phyloP scores from a whole-genome alignment of 2,113 vertebrate species.

The Pimephales promelas region DNA sequence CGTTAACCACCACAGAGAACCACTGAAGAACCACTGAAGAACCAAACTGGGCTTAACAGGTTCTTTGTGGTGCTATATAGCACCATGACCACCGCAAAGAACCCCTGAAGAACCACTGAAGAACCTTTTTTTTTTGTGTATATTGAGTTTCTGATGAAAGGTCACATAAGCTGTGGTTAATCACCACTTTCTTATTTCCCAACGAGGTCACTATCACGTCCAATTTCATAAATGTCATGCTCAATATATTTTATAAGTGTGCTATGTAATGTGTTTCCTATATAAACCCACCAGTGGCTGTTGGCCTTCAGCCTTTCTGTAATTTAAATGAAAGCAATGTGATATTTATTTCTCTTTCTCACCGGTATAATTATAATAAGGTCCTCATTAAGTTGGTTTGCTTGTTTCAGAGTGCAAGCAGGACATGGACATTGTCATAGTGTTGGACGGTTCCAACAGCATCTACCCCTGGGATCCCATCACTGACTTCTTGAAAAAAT shows the following conservation, averaged over 20 bases:
- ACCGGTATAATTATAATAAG: neutral
- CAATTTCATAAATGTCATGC: neutral
- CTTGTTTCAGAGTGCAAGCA: conserved; percentile 83
- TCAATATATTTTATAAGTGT: neutral
- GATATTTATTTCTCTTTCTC: neutral
- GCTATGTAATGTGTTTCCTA: neutral
- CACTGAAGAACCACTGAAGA: too few species aligned
- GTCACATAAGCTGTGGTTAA: neutral
- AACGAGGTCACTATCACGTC: neutral
- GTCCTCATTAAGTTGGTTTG: neutral
- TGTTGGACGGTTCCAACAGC: conserved; percentile 96
- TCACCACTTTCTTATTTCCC: neutral
- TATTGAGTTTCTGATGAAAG: neutral
- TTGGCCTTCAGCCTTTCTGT: neutral
- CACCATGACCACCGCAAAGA: too few species aligned
- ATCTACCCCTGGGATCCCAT: conserved; percentile 93
- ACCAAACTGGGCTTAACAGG: too few species aligned
- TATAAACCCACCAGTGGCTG: neutral
- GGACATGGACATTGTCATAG: conserved; percentile 90
- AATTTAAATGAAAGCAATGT: neutral
- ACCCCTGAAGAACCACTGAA: too few species aligned
- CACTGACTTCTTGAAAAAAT: conserved; percentile 80
- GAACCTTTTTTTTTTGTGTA: too few species aligned
- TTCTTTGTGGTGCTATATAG: too few species aligned
- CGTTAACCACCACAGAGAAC: too few species aligned